phyloP scores from a whole-genome alignment of 2,888 invertebrate genomes.

The Hipparchia sbordonii region DNA sequence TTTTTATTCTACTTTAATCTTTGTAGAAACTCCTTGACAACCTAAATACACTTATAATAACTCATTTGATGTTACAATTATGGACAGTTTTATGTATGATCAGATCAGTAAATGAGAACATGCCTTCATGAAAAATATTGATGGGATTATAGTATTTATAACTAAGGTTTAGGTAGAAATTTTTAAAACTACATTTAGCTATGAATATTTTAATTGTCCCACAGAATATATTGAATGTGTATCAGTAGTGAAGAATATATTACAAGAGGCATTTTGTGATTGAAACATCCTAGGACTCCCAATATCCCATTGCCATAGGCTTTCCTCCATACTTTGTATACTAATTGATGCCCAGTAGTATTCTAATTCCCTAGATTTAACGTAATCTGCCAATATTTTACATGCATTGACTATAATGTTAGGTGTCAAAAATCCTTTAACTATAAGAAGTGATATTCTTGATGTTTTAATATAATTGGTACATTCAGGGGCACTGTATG shows the following conservation, averaged over 20 bases:
- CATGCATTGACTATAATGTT: slow-evolving; percentile 52
- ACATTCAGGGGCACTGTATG: slow-evolving; percentile 63
- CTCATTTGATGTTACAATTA: too few species aligned
- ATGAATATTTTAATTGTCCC: slow-evolving; percentile 73
- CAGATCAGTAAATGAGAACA: too few species aligned
- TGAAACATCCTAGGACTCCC: slow-evolving; percentile 63
- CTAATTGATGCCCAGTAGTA: slow-evolving; percentile 68
- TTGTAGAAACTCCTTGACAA: too few species aligned
- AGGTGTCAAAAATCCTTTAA: slow-evolving; percentile 65
- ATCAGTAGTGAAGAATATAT: slow-evolving; percentile 59
- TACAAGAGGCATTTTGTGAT: slow-evolving; percentile 64
- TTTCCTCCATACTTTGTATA: slow-evolving; percentile 64
- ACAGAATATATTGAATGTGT: slow-evolving; percentile 55
- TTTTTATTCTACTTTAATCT: neutral
- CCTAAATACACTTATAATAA: too few species aligned
- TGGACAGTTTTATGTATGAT: too few species aligned
- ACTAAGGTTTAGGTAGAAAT: neutral
- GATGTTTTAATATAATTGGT: slow-evolving; percentile 55
- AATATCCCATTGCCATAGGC: slow-evolving; percentile 62
- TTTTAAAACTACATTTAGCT: slow-evolving; percentile 30
- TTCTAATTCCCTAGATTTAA: slow-evolving; percentile 50
- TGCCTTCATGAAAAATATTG: too few species aligned
- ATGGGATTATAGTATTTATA: too few species aligned
- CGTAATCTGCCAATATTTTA: slow-evolving; percentile 53
- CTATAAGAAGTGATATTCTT: slow-evolving; percentile 59